Base-by-base conservation (phyloP, 2,888 invertebrate genomes). In the Pharmacophagus antenor region DNA sequence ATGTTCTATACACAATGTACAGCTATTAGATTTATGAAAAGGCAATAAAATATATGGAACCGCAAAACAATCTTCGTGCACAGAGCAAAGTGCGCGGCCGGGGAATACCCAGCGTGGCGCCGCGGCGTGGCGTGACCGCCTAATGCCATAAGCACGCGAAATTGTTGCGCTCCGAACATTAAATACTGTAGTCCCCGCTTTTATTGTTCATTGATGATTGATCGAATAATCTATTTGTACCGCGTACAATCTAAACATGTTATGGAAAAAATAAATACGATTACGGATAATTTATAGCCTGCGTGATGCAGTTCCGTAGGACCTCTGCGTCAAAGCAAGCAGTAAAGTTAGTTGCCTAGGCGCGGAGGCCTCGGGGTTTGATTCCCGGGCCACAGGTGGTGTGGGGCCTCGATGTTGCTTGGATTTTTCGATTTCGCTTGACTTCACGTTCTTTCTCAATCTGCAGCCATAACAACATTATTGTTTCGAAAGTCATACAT, bases 141-240 rank as follows among this genome's bases (percentile, higher is more conserved):
- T 69, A 75, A 76, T 75, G 73, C 72, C 70, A 67, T 64, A 68
- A n/a, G 64, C 74, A 79, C 80, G 80, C 80, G 77, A 79, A 82
- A 80, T 73, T 74, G 74, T 76, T 81, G 76, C 67, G 74, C 70
- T 71, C 73, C 73, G 77, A 74, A 79, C 76, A 78, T 80, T 79
- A 74, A 80, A 63, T 63, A 61, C 52, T 63, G 52, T 44, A 56
- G 44, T 48, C 12, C n/a, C 51, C 22, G 23, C 48, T 41, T 59
- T 59, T 42, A 31, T 44, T 27, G 50, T 51, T 53, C 56, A 56
- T 56, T 49, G 56, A 56, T 55, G 18, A 56, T 37, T 37, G 37
- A 37, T 37, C 37, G 6, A 37, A 37, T 37, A 1, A 37, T n/a
- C 37, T 37, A 37, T 37, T 37, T 37, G 15, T 31, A 31, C n/a